Evolutionary conservation across 2,888 invertebrate genomes (phyloP).

Genomic region (Xiphydria camelus): DNA sequence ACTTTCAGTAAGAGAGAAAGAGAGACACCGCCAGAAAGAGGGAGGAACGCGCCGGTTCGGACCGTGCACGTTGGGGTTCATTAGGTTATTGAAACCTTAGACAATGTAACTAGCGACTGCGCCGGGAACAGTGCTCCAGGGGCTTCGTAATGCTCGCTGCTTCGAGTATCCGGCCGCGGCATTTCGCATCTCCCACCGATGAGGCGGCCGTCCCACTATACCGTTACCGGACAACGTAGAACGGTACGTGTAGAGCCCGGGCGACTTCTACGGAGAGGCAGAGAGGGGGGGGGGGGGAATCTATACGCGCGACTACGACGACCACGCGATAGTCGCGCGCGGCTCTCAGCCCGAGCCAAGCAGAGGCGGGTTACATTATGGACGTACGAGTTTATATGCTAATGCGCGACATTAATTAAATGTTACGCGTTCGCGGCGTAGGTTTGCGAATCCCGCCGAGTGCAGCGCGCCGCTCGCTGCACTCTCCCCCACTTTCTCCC

Average conservation of each 20-base stretch:
- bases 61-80: conserved; percentile 42
- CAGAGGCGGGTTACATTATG: conserved; percentile 31
- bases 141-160: conserved; percentile 52
- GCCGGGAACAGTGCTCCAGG: conserved; percentile 39
- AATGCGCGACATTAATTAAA: conserved; percentile 47
- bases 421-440: conserved; percentile 28
- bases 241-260: no score
- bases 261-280: neutral
- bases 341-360: conserved; percentile 21
- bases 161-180: conserved; percentile 30
- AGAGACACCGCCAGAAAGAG: neutral
- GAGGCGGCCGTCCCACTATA: no score
- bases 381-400: conserved; percentile 44
- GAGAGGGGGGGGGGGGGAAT: neutral
- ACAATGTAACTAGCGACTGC: conserved; percentile 48
- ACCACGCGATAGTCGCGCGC: neutral
- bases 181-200: conserved; percentile 37
- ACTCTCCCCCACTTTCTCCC: conserved; percentile 6
- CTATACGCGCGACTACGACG: neutral
- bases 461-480: no score
- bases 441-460: neutral
- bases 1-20: neutral
- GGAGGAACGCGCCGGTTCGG: conserved; percentile 29
- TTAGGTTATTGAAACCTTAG: conserved; percentile 56
- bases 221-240: no score